These are phyloP conservation scores for Cynocephalus volans DNA, from an alignment of 2,113 vertebrate genomes.

Conservation along the genomic window DNA sequence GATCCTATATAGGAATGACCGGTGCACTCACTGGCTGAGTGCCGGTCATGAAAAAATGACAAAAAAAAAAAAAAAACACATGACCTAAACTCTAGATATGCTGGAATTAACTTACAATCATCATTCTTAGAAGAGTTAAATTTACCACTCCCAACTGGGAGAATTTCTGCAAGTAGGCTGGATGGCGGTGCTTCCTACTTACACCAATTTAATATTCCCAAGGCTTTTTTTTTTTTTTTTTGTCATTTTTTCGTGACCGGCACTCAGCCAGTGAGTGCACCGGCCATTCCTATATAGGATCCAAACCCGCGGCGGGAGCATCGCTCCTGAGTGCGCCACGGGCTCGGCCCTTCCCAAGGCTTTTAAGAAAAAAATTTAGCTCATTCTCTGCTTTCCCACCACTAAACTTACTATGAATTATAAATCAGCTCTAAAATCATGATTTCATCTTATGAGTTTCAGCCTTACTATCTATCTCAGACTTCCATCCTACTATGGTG, in stretches of 20 bases:
- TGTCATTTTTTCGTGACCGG: too few species aligned
- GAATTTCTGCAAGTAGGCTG: constrained; percentile 30
- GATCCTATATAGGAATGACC: too few species aligned
- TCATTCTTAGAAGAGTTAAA: constrained; percentile 36
- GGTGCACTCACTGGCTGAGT: too few species aligned
- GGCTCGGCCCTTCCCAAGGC: not conserved
- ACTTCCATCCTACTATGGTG: not conserved
- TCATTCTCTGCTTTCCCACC: constrained; percentile 9
- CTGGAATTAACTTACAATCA: constrained; percentile 18
- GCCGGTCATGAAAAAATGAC: too few species aligned
- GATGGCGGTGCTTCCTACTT: not conserved
- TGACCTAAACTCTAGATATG: not conserved
- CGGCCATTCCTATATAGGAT: too few species aligned
- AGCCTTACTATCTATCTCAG: not conserved
- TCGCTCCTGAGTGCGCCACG: too few species aligned
- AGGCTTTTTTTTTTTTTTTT: too few species aligned
- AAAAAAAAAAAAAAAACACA: not conserved
- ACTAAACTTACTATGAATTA: not conserved
- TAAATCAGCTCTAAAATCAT: constrained; percentile 33
- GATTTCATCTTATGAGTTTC: not conserved
- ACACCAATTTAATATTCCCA: not conserved
- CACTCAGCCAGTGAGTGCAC: too few species aligned
- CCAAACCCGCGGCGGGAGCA: too few species aligned
- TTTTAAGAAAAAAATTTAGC: not conserved
- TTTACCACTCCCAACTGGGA: not conserved